phyloP scores from a whole-genome alignment of 2,888 invertebrate species.

The Stenolophus ochropezus region DNA sequence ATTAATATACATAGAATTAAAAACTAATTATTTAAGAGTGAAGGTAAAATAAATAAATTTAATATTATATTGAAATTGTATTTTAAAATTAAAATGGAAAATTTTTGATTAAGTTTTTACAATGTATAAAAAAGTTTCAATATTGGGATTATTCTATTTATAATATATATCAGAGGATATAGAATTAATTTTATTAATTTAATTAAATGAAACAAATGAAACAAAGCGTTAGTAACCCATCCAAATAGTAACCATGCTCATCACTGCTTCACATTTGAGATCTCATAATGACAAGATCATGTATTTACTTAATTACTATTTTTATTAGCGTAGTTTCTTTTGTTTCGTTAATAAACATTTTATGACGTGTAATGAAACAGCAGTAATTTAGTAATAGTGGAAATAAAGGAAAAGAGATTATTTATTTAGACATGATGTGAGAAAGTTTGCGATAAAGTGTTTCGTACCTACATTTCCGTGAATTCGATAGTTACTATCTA shows the following conservation, averaged over 20 bases:
- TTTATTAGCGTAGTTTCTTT: too few species aligned
- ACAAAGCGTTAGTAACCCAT: too few species aligned
- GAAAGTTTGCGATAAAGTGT: conserved; percentile 5
- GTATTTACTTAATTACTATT: too few species aligned
- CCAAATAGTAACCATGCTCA: too few species aligned
- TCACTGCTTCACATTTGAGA: too few species aligned
- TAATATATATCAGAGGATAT: not conserved
- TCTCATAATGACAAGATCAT: too few species aligned
- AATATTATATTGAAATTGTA: not conserved
- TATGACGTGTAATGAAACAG: not conserved
- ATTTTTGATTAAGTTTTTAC: not conserved
- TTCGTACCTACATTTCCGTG: not conserved
- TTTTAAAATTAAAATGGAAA: not conserved
- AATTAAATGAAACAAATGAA: too few species aligned
- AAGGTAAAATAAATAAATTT: not conserved
- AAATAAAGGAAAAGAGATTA: not conserved
- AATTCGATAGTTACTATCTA: not conserved
- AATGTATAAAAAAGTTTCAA: not conserved
- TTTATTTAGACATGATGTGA: not conserved
- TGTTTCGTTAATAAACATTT: not conserved
- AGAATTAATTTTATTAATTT: too few species aligned
- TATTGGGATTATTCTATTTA: not conserved
- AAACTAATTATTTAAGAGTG: not conserved
- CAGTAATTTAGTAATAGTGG: not conserved
- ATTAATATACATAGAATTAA: not conserved